A percentile compares a stretch with the other conserved stretches of the same genome.
phyloP scores from a whole-genome alignment of 1,140 invertebrate species.

The Pseudomyrmex concolor region DNA sequence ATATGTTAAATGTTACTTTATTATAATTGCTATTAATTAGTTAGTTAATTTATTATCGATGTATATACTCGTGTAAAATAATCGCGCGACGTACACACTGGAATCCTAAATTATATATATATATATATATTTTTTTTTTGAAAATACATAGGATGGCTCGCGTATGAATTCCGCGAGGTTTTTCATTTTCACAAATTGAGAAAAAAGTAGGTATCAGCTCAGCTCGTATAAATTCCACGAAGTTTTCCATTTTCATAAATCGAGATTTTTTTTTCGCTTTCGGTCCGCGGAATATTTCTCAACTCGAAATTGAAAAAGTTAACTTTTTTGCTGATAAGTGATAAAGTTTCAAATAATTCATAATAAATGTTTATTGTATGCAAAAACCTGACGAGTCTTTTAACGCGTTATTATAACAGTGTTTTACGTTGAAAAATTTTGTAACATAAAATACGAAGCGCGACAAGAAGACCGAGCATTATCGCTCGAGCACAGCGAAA shows the following conservation, averaged over 20 bases:
- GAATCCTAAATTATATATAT: conserved; percentile 31
- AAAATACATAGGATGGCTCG: conserved; percentile 44
- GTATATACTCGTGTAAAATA: conserved; percentile 46
- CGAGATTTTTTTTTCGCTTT: conserved; percentile 50
- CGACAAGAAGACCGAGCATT: too few relatives aligned
- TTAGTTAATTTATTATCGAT: not conserved
- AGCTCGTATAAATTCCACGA: conserved; percentile 55
- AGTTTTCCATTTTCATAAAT: conserved; percentile 60
- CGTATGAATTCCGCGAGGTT: conserved; percentile 50
- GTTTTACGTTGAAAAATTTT: not conserved
- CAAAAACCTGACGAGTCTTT: too few relatives aligned
- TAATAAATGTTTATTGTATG: too few relatives aligned
- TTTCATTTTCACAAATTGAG: conserved; percentile 62
- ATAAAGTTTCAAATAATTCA: too few relatives aligned
- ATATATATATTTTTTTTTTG: not conserved
- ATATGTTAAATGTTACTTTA: conserved; percentile 26
- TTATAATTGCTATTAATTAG: conserved; percentile 23
- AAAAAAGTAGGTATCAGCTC: conserved; percentile 51
- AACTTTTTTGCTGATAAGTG: not conserved
- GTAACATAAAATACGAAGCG: not conserved
- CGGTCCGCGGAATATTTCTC: conserved; percentile 25
- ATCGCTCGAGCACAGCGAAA: not conserved
- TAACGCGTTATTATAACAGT: too few relatives aligned
- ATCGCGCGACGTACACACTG: conserved; percentile 4
- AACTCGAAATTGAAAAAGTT: conserved; percentile 22